Percentiles rank a stretch among this genome's conserved stretches.
phyloP scores from a whole-genome alignment of 2,113 vertebrate genomes.

The Pseudonaja textilis region DNA sequence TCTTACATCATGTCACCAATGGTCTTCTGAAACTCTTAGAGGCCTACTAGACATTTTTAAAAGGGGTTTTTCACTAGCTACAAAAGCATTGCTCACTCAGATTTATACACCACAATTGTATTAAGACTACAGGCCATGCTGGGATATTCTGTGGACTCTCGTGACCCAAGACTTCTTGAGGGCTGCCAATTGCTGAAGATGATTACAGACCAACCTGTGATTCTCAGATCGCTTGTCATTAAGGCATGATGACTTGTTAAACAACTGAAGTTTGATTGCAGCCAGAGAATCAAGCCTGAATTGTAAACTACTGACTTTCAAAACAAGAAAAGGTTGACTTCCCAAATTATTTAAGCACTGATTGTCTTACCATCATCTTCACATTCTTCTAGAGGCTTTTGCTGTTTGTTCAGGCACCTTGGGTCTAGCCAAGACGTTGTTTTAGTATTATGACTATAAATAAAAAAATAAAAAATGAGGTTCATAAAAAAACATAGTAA shows the following conservation, averaged over 20 bases:
- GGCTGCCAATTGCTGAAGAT: background rate
- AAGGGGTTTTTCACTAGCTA: background rate
- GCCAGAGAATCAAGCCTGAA: background rate
- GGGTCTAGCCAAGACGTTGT: conserved; percentile 99
- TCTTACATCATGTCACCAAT: background rate
- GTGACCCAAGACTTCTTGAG: background rate
- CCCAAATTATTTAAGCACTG: background rate
- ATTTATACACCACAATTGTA: background rate
- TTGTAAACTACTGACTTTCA: background rate
- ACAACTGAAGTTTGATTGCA: background rate
- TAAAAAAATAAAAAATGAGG: conserved; percentile 56
- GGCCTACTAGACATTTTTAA: background rate
- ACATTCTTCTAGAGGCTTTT: conserved; percentile 98
- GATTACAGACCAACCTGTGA: background rate
- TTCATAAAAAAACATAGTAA: conserved; percentile 46
- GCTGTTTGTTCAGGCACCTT: conserved; percentile 97
- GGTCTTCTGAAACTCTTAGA: background rate
- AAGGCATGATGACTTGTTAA: background rate
- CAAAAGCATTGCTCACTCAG: background rate
- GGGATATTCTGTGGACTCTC: background rate
- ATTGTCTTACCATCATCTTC: conserved; percentile 91
- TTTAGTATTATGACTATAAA: conserved; percentile 96
- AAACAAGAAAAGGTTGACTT: background rate
- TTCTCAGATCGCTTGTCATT: background rate
- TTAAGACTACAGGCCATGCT: background rate